Percentiles rank a stretch among this genome's conserved stretches.
Conservation (phyloP, 2,797 vertebrate species). For the Pteropus rufus region DNA sequence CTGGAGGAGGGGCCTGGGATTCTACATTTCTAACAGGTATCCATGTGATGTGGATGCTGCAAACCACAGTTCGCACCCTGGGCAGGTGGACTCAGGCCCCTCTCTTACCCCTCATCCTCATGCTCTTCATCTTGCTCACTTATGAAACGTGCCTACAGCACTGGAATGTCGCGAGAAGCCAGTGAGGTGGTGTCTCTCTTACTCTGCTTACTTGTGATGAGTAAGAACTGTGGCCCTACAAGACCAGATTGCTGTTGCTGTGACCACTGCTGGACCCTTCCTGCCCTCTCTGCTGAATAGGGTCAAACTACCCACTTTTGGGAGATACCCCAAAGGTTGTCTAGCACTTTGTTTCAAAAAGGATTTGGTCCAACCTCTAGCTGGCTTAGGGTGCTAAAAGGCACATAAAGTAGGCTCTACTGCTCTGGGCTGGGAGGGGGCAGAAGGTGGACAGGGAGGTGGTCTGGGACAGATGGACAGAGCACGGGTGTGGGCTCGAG, state of each 20-base stretch:
- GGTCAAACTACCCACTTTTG: not conserved
- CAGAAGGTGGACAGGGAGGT: not conserved
- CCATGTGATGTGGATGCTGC: too few relatives aligned
- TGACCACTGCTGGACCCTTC: not conserved
- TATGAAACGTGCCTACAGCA: rapidly evolving
- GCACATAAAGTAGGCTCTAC: not conserved
- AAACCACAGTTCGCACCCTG: not conserved
- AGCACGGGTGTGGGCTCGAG: not conserved
- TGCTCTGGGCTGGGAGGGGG: not conserved
- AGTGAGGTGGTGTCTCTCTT: not conserved
- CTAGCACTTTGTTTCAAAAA: not conserved
- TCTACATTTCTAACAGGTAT: not conserved
- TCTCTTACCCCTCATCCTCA: not conserved
- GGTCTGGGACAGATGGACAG: not conserved
- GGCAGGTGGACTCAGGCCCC: not conserved
- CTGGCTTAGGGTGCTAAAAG: constrained; percentile 20
- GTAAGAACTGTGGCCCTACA: not conserved
- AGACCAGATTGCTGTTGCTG: rapidly evolving
- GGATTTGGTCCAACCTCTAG: not conserved
- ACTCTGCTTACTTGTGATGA: too few relatives aligned
- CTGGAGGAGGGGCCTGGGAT: not conserved
- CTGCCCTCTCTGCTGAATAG: not conserved
- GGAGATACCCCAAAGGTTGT: not conserved
- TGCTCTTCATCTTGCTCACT: not conserved
- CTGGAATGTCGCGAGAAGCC: not conserved